Base-by-base conservation (phyloP, 2,888 invertebrate genomes). In the Lithophane leautieri region DNA sequence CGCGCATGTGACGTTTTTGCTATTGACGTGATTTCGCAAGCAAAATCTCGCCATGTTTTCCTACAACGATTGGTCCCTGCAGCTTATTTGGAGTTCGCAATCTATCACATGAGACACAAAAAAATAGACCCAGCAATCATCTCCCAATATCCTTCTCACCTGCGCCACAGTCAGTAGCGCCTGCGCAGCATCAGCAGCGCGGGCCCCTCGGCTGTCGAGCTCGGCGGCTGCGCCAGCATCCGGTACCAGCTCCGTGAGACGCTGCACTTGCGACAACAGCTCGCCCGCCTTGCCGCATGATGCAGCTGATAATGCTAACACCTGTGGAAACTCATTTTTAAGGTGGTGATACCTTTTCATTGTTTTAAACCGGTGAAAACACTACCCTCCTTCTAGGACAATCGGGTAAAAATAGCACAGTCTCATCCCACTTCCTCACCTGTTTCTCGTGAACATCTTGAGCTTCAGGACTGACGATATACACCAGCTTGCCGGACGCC, bases 401-500 rank as follows among this genome's bases (percentile, higher is more conserved):
- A n/a, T 34, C n/a, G 9, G n/a, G 52, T 7, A n/a, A 19, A 16
- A n/a, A 42, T 28, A 9, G 2, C 7, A 44, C 40, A 52, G 1
- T n/a, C 1, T 42, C 16, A 58, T 56, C 25, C 4, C 34, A n/a
- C 14, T 28, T 2, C 0, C 66, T 75, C 71, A 92, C 93, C 90
- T 89, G 79, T 7, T 89, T 75, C 54, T 90, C 89, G 16, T 81
- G 87, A 0, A 77, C 74, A 1, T 81, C 82, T 22, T 82, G 75
- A 16, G 84, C 85, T 7, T 75, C 76, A 2, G 89, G 90, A 70
- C 88, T 89, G 76, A 91, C 82, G 28, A 89, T 82, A 78, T 89
- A 92, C 16, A 89, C 86, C 61, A 94, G 76, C 63, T 90, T 91
- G 25, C 90, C 90, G 0, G 93, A 90, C 0, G 92, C 90, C 0